Evolutionary conservation across 30 jellyfish, hydroid and myxozoan genomes (phyloP).

Genomic region (Chironex yamaguchii): DNA sequence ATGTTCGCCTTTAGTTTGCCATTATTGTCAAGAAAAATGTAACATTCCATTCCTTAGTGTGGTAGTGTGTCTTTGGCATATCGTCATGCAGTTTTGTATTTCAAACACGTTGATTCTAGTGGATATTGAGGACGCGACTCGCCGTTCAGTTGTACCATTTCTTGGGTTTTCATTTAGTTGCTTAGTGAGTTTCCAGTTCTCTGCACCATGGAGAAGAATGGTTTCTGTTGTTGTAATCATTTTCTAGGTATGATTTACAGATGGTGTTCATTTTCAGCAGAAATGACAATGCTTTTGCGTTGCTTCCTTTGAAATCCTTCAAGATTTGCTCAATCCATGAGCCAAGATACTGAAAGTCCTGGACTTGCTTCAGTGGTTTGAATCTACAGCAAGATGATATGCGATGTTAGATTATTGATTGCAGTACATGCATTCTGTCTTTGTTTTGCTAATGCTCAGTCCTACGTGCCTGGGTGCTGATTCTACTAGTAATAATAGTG

Average conservation of each 20-base stretch:
- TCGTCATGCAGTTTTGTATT: slow-evolving; percentile 10
- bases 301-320: slow-evolving; percentile 43
- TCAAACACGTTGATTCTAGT: slow-evolving; percentile 23
- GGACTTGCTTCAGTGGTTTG: not conserved
- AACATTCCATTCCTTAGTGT: no score
- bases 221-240: slow-evolving; percentile 2
- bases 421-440: not conserved
- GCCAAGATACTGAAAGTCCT: slow-evolving; percentile 23
- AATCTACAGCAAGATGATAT: not conserved
- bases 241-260: slow-evolving; percentile 26
- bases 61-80: no score
- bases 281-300: slow-evolving; percentile 51
- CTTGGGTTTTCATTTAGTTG: not conserved
- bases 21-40: no score
- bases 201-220: slow-evolving; percentile 35
- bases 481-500: not conserved
- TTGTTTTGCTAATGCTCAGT: slow-evolving; percentile 1
- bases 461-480: slow-evolving; percentile 1
- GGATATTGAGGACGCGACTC: slow-evolving; percentile 16
- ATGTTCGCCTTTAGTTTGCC: no score
- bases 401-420: not conserved
- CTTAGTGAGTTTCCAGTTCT: slow-evolving; percentile 39
- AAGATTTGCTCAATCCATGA: not conserved
- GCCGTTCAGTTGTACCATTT: slow-evolving; percentile 35
- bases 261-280: not conserved